Conservation (phyloP, 2,797 vertebrate genomes). For the Phalloptychus januarius region DNA sequence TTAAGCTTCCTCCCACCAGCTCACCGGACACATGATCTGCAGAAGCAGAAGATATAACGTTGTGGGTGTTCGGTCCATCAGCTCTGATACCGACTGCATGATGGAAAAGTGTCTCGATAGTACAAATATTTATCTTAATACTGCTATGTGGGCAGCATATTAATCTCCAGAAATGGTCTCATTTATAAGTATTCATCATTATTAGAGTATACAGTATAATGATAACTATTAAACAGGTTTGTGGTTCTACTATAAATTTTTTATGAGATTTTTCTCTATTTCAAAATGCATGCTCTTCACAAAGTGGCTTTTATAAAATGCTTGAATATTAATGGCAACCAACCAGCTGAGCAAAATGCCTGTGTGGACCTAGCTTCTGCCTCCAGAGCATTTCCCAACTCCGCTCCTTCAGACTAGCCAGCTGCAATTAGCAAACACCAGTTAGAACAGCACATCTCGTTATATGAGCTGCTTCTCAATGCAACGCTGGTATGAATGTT, state of each 20-base stretch:
- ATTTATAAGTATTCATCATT: background rate
- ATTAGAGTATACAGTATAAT: background rate
- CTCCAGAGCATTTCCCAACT: no score
- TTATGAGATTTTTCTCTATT: background rate
- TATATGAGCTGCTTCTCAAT: no score
- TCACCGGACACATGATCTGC: background rate
- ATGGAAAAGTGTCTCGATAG: background rate
- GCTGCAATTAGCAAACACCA: no score
- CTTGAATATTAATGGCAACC: no score
- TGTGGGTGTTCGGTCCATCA: constrained; percentile 24
- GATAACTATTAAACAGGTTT: background rate
- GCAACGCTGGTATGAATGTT: no score
- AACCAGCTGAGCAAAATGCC: no score
- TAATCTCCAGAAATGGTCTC: background rate
- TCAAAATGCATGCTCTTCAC: background rate
- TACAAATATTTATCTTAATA: background rate
- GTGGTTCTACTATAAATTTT: background rate
- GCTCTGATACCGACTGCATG: background rate
- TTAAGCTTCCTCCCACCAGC: constrained; percentile 2
- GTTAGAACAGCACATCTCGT: no score
- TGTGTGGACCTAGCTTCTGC: no score
- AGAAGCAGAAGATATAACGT: background rate
- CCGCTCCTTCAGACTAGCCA: no score
- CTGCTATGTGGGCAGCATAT: background rate
- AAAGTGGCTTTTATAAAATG: background rate